Base-by-base conservation (phyloP, 1,140 invertebrate species). In the Belonocnema kinseyi region DNA sequence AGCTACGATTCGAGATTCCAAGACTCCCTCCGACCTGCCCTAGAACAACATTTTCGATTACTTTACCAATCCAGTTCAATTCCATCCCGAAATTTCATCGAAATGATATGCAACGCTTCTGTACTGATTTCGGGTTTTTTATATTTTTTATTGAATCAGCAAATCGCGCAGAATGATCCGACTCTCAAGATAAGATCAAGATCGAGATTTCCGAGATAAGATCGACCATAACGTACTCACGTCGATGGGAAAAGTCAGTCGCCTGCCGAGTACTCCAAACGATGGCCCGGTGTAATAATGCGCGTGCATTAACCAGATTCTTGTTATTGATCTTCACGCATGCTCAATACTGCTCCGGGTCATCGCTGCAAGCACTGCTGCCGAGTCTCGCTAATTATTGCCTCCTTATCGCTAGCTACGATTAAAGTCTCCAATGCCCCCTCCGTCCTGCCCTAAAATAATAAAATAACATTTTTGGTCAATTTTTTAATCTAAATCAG, bases 1-100 rank as follows among this genome's bases (percentile, higher is more conserved):
- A 66, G 61, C 61, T 66, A 46, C 61, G n/a, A 40, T 66, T 66
- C 61, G 40, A 66, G 61, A 66, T 66, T 66, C 61, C 61, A 66
- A 66, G 61, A n/a, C 61, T 66, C 26, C 7, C 12, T 19, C 3
- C 21, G 7, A 33, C 26, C 26, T 66, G 33, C 58, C 58, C 58
- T 33, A 61, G 21, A 61, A 61, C 56, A 58, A 11, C 52, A 54
- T 17, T 14, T 66, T 40, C 40, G 14, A 33, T 5, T 33, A 40
- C 13, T 33, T 6, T 26, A 14, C 6, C 4, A 17, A 54, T 54
- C 53, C 11, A 33, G 26, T 33, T 33, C 26, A 33, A 33, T 33
- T 33, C 26, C 26, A 33, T 33, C 26, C 26, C 26, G 26, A 33
- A 2, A 33, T 26, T 26, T 26, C 1, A 33, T 33, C 4, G 5